Conservation (phyloP, 2,888 invertebrate genomes). For the Dastarcus helophoroides region DNA sequence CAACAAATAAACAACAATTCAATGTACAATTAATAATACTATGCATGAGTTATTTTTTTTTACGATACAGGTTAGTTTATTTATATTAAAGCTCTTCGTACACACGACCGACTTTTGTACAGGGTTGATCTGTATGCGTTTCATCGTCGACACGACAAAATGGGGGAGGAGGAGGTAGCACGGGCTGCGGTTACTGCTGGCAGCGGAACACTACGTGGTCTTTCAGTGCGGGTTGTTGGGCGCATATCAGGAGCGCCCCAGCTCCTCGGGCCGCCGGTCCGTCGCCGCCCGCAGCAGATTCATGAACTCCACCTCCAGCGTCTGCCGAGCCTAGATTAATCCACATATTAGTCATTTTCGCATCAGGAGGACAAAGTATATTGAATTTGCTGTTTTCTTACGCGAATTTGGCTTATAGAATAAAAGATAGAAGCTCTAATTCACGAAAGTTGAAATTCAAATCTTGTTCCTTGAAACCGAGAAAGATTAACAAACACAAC, state of each 20-base stretch:
- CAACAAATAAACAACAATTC: conserved; percentile 34
- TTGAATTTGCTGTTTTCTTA: too few relatives aligned
- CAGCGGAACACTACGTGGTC: conserved; percentile 32
- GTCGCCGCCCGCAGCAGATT: conserved; percentile 75
- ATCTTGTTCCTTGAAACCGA: too few relatives aligned
- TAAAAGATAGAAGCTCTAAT: too few relatives aligned
- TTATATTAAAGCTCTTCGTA: conserved; percentile 33
- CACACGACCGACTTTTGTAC: conserved; percentile 14
- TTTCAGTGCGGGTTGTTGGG: conserved; percentile 16
- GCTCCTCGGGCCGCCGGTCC: conserved; percentile 52
- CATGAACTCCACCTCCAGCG: conserved; percentile 83
- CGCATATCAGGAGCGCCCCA: conserved; percentile 34
- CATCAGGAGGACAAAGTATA: too few relatives aligned
- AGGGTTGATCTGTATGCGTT: conserved; percentile 14
- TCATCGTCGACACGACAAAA: conserved; percentile 18
- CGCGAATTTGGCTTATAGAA: too few relatives aligned
- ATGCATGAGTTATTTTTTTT: conserved; percentile 33
- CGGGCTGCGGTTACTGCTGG: conserved; percentile 18
- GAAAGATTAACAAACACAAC: too few relatives aligned
- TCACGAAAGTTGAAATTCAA: too few relatives aligned
- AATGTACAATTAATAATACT: conserved; percentile 35
- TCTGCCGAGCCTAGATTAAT: conserved; percentile 80
- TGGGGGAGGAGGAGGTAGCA: conserved; percentile 27
- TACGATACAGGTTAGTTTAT: conserved; percentile 32
- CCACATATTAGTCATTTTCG: too few relatives aligned